Base-by-base conservation (phyloP, 2,113 vertebrate genomes). In the Picathartes gymnocephalus region DNA sequence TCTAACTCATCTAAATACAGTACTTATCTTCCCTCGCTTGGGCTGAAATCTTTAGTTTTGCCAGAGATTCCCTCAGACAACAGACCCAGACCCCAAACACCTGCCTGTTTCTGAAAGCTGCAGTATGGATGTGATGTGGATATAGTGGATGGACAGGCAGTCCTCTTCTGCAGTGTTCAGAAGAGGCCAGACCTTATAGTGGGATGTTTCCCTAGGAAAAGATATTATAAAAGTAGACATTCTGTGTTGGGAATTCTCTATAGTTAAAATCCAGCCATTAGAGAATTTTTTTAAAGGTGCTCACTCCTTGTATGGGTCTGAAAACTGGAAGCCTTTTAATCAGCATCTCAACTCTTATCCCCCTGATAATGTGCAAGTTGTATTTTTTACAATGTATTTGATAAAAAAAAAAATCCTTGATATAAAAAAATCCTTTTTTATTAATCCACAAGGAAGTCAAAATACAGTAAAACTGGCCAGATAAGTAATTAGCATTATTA, bases 401-500 rank as follows among this genome's bases (percentile, higher is more conserved):
- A 81, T 35, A 22, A 22, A 31, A 58, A 66, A 57, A 51, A 45
- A 45, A 6, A 39, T 20, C 28, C 28, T 86, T 40, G 14, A 81
- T 68, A 78, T 69, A 85, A 40, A 92, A 81, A 85, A 82, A 61
- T 76, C 4, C 1, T 76, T 93, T 85, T 53, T 64, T 91, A 81
- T 44, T 31, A 53, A 94, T 86, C 76, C 66, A 76, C 66, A 91
- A 76, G 56, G 31, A 96, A 95, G 84, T 70, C 80, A 94, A 74
- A 90, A 62, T 90, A 80, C 23, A 54, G 15, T 88, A 89, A 91
- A 94, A 35, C 15, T 47, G 40, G 13, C 80, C 60, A 90, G 54
- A 93, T 85, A 88, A 90, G 88, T 91, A 86, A 79, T 94, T 82
- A 86, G 72, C 50, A 70, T 91, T 96, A 68, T 62, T 51, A 37